Percentiles rank a stretch among this genome's conserved stretches.
These are phyloP conservation scores for Rhabdomys pumilio DNA, from an alignment of 2,797 vertebrate genomes.

Conservation along the genomic window DNA sequence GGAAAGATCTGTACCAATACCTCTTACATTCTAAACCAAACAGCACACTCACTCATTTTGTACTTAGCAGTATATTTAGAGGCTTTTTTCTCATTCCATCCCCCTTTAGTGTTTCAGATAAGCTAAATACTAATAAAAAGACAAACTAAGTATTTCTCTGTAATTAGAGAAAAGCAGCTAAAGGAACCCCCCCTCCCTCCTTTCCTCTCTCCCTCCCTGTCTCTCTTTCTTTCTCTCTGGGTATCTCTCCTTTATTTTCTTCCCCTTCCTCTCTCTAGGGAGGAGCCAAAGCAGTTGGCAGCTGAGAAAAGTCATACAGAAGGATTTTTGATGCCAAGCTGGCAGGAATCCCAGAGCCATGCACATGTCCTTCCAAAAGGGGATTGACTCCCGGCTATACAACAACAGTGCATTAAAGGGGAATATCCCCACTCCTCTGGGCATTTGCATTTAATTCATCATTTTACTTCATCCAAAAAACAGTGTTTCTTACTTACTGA, in stretches of 20 bases:
- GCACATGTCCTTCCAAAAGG: conserved; percentile 47
- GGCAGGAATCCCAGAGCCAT: conserved; percentile 60
- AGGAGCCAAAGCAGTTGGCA: conserved; percentile 53
- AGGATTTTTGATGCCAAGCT: conserved; percentile 63
- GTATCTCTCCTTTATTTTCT: neutral
- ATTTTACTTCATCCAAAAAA: conserved; percentile 53
- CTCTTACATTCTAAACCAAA: neutral
- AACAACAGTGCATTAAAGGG: conserved; percentile 53
- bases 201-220: neutral
- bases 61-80: neutral
- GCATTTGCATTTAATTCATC: conserved; percentile 70
- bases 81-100: fast-evolving
- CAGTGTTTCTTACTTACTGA: conserved; percentile 54
- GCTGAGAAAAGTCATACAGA: conserved; percentile 53
- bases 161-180: conserved; percentile 41
- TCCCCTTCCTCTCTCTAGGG: neutral
- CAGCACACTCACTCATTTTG: neutral
- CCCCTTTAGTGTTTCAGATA: neutral
- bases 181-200: neutral
- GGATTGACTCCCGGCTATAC: conserved; percentile 67
- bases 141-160: conserved; percentile 47
- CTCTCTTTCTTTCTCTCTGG: neutral
- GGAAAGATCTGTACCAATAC: no score
- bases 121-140: conserved; percentile 55
- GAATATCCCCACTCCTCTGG: conserved; percentile 53